Evolutionary conservation across 2,113 vertebrate species (phyloP).

Genomic region (Mustela lutreola): DNA sequence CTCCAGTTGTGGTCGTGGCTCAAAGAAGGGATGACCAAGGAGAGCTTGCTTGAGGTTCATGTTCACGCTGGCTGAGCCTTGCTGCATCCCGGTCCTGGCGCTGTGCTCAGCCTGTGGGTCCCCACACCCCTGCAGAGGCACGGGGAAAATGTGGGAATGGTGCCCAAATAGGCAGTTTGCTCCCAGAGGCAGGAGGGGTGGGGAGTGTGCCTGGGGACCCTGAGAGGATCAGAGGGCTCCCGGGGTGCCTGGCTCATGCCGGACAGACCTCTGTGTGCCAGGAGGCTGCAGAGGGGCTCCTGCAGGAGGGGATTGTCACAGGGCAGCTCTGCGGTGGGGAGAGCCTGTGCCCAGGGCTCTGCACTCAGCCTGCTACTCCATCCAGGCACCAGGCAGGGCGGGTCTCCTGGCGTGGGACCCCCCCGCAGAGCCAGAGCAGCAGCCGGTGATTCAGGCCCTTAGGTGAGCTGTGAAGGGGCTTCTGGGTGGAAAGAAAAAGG

Average conservation of each 20-base stretch:
- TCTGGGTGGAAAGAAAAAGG: not conserved
- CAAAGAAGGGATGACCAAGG: not conserved
- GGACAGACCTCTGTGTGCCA: no score
- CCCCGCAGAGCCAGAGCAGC: not conserved
- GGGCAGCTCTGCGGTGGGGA: not conserved
- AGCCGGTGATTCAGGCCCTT: not conserved
- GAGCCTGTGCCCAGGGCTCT: not conserved
- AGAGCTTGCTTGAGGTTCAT: not conserved
- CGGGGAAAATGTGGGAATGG: not conserved
- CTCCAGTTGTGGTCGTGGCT: not conserved
- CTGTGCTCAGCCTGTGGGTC: not conserved
- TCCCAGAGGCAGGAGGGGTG: not conserved
- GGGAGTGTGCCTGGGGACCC: not conserved
- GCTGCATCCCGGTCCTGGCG: accelerated
- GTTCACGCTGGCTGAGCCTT: not conserved
- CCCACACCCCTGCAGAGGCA: not conserved
- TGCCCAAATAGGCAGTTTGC: not conserved
- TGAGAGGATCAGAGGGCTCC: not conserved
- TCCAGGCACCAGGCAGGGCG: accelerated
- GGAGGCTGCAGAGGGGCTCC: not conserved
- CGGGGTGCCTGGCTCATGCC: accelerated
- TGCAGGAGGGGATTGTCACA: not conserved
- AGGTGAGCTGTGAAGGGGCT: not conserved
- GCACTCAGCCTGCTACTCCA: not conserved
- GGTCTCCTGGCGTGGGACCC: accelerated